Evolutionary conservation across 2,888 invertebrate species (phyloP).

Genomic region (Criorhina ranunculi): DNA sequence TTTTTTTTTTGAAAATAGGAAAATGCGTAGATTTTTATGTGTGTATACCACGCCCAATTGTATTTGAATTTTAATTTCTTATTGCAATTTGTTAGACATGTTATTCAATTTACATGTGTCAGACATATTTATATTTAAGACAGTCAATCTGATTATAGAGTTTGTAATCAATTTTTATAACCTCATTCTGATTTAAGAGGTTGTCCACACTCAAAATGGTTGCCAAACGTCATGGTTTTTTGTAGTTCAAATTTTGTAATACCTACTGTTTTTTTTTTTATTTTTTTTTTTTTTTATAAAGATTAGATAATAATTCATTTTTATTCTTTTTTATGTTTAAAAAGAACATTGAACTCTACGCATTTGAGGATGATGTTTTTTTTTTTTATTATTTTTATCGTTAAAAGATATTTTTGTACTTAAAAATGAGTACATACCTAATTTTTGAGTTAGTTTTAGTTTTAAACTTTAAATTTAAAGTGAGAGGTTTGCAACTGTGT

Average conservation of each 20-base stretch:
- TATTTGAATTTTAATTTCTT: neutral
- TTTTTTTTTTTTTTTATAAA: neutral
- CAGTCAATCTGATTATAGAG: no score
- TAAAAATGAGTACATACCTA: constrained; percentile 4
- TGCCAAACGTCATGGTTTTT: neutral
- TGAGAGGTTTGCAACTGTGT: no score
- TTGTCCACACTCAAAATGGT: neutral
- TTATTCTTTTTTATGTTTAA: neutral
- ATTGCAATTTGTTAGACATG: neutral
- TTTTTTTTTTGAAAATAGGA: neutral
- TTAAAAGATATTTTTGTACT: neutral
- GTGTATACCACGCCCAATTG: constrained; percentile 28
- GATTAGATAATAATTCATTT: neutral
- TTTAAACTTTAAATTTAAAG: no score
- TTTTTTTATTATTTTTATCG: neutral
- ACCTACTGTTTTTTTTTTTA: neutral
- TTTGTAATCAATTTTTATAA: neutral
- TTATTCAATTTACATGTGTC: constrained; percentile 3
- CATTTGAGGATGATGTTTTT: neutral
- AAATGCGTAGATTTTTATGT: constrained; percentile 8
- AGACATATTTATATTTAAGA: neutral
- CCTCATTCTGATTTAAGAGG: neutral
- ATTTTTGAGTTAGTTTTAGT: no score
- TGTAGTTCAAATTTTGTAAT: neutral
- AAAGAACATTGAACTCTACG: constrained; percentile 18